Evolutionary conservation across 2,113 vertebrate species (phyloP).

Genomic region (Epinephelus cyanopodus): DNA sequence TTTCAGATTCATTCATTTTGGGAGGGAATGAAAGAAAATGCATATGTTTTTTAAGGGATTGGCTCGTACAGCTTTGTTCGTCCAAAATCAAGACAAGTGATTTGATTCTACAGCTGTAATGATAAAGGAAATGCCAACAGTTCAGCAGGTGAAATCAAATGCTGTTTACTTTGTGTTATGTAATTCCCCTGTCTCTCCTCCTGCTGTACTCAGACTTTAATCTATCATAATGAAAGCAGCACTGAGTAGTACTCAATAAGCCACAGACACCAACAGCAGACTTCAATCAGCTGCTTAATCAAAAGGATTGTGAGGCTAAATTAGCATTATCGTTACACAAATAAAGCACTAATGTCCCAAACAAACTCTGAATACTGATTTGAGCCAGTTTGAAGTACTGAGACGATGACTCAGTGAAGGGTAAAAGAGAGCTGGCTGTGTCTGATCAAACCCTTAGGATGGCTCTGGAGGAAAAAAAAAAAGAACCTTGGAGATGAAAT

Average conservation of each 20-base stretch:
- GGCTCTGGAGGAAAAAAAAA: constrained; percentile 7
- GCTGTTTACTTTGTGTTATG: constrained; percentile 16
- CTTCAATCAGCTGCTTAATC: constrained; percentile 39
- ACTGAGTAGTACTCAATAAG: constrained; percentile 5
- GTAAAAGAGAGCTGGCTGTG: constrained; percentile 5
- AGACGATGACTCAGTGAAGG: constrained; percentile 12
- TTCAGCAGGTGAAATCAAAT: constrained; percentile 16
- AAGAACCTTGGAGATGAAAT: constrained; percentile 57
- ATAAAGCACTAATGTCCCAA: constrained; percentile 9
- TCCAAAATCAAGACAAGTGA: not conserved
- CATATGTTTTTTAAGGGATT: not conserved
- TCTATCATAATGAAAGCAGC: constrained; percentile 25
- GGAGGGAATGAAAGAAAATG: not conserved
- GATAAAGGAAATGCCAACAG: constrained; percentile 16
- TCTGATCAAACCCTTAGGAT: constrained; percentile 26
- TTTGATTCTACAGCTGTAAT: constrained; percentile 11
- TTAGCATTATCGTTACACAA: constrained; percentile 28
- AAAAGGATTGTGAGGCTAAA: constrained; percentile 33
- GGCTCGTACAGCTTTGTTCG: not conserved
- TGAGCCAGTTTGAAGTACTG: not conserved
- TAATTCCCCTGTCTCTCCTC: constrained; percentile 31
- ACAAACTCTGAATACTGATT: constrained; percentile 32
- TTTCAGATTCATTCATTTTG: not conserved
- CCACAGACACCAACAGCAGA: constrained; percentile 12
- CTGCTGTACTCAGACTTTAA: not conserved